phyloP scores from a whole-genome alignment of 2,797 vertebrate species.

The Diplodus sargus region DNA sequence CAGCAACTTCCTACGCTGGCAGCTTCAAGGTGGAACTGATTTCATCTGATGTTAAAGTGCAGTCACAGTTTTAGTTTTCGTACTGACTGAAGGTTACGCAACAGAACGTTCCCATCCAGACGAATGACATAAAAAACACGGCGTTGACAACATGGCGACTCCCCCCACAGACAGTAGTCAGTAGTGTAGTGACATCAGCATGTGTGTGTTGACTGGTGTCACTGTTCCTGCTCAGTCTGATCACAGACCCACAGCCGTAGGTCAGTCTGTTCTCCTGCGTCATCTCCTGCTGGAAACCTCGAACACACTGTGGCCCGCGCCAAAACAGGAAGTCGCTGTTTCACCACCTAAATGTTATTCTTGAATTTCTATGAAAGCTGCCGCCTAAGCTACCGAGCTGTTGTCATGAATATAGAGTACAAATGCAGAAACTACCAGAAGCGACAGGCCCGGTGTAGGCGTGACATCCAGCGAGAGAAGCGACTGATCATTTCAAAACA shows the following conservation, averaged over 20 bases:
- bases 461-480: too few species aligned
- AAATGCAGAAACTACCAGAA: background rate
- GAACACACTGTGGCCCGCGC: background rate
- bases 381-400: too few species aligned
- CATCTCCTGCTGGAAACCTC: slow-evolving; percentile 10
- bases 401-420: background rate
- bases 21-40: slow-evolving; percentile 15
- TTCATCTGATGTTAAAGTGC: slow-evolving; percentile 3
- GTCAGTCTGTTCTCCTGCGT: slow-evolving; percentile 24
- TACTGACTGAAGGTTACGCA: background rate
- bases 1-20: slow-evolving; percentile 30
- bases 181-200: background rate
- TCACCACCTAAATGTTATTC: background rate
- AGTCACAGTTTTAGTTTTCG: background rate
- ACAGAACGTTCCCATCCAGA: slow-evolving; percentile 17
- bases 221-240: slow-evolving; percentile 17
- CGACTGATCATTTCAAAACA: too few species aligned
- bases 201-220: slow-evolving; percentile 11
- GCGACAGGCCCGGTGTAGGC: too few species aligned
- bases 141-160: slow-evolving; percentile 1
- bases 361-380: too few species aligned
- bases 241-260: background rate
- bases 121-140: slow-evolving; percentile 39
- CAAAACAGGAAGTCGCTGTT: background rate
- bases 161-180: slow-evolving; percentile 10